Percentiles rank a stretch among this genome's conserved stretches.
phyloP scores from a whole-genome alignment of 2,113 vertebrate genomes.

The Solenodon paradoxus region DNA sequence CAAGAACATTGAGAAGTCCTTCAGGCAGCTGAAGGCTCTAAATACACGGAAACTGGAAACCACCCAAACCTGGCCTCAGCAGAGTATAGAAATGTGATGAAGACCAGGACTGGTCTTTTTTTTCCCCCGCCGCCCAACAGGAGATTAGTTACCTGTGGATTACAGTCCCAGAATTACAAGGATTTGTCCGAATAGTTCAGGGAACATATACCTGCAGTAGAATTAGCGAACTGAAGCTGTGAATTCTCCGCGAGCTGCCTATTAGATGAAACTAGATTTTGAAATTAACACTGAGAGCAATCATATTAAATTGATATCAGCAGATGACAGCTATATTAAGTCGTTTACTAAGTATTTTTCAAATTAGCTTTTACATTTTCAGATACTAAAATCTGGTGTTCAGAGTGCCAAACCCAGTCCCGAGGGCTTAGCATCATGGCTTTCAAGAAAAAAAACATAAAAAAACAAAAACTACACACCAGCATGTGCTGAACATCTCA shows the following conservation, averaged over 20 bases:
- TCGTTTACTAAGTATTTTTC: neutral
- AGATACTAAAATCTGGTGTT: neutral
- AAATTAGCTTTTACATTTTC: conserved; percentile 30
- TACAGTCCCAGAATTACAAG: conserved; percentile 82
- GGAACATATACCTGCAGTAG: conserved; percentile 74
- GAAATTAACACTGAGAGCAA: conserved; percentile 31
- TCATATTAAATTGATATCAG: conserved; percentile 26
- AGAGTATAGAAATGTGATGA: conserved; percentile 73
- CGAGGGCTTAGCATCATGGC: conserved; percentile 3
- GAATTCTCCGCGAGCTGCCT: conserved; percentile 29
- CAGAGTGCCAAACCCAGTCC: neutral
- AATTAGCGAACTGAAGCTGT: conserved; percentile 68
- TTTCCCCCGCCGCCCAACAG: neutral
- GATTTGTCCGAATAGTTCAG: conserved; percentile 68
- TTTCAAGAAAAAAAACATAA: conserved; percentile 29
- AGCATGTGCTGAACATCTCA: neutral
- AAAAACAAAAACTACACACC: conserved; percentile 12
- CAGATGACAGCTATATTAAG: conserved; percentile 43
- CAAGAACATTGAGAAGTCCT: conserved; percentile 68
- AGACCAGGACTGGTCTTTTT: conserved; percentile 71
- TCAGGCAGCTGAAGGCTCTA: conserved; percentile 70
- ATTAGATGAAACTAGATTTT: neutral
- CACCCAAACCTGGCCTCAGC: conserved; percentile 72
- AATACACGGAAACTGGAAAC: conserved; percentile 69
- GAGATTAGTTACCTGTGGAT: conserved; percentile 72